These are phyloP conservation scores for Frieseomelitta varia DNA, from an alignment of 1,140 invertebrate species.

Conservation along the genomic window DNA sequence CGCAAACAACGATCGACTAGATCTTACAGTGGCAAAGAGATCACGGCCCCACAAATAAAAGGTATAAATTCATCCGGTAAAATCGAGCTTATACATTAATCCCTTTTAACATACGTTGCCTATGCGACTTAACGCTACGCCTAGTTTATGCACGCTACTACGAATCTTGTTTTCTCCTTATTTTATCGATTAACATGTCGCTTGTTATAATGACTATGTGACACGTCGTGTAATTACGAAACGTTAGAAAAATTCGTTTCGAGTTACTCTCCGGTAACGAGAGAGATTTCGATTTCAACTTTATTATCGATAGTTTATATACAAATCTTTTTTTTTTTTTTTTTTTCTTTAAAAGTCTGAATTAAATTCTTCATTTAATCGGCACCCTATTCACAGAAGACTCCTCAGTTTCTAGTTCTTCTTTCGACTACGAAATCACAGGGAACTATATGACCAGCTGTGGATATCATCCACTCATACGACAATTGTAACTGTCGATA, in stretches of 20 bases:
- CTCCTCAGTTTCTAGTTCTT: not conserved
- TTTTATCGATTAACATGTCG: slow-evolving; percentile 44
- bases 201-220: slow-evolving; percentile 7
- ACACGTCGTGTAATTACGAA: slow-evolving; percentile 9
- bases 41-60: slow-evolving; percentile 9
- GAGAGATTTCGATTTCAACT: not conserved
- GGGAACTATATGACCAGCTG: not conserved
- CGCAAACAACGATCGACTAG: slow-evolving; percentile 4
- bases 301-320: slow-evolving; percentile 19
- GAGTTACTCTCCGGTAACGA: not conserved
- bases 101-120: slow-evolving; percentile 14
- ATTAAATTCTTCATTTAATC: not conserved
- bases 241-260: slow-evolving; percentile 35
- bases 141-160: slow-evolving; percentile 46
- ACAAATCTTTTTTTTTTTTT: not conserved
- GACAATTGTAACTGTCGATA: not conserved
- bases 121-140: slow-evolving; percentile 45
- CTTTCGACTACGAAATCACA: not conserved
- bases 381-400: not conserved
- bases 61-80: slow-evolving; percentile 27
- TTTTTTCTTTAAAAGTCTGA: not conserved
- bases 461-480: not conserved
- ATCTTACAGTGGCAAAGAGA: not conserved
- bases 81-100: slow-evolving; percentile 37
- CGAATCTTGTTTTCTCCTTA: slow-evolving; percentile 32